Conservation (phyloP, 2,797 vertebrate genomes). For the Orestias chungarensis region DNA sequence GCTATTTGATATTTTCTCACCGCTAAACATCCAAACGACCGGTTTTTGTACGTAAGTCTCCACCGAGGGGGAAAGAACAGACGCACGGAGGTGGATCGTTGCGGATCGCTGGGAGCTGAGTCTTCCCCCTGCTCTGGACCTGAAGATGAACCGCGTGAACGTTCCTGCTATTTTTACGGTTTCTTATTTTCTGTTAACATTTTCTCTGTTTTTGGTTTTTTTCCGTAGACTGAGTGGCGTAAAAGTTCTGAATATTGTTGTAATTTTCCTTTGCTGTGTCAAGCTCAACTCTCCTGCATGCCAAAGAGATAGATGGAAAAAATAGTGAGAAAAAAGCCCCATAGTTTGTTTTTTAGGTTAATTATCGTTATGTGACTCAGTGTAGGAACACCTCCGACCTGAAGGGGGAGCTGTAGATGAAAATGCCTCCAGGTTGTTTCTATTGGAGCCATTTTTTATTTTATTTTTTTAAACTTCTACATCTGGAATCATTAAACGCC, state of each 20-base stretch:
- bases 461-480: no score
- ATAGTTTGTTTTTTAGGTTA: background rate
- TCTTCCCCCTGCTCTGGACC: no score
- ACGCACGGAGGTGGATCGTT: background rate
- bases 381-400: background rate
- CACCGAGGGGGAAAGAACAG: background rate
- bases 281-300: slow-evolving; percentile 61
- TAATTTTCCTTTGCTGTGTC: slow-evolving; percentile 49
- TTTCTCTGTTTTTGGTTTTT: slow-evolving; percentile 65
- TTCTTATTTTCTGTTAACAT: slow-evolving; percentile 65
- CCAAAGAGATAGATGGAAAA: slow-evolving; percentile 39
- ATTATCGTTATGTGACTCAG: slow-evolving; percentile 15
- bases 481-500: no score
- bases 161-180: slow-evolving; percentile 60
- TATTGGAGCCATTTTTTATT: no score
- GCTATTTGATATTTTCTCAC: slow-evolving; percentile 26
- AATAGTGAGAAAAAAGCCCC: slow-evolving; percentile 33
- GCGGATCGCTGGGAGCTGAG: no score
- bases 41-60: background rate
- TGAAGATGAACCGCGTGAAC: slow-evolving; percentile 21
- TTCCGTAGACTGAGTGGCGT: slow-evolving; percentile 48
- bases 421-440: background rate
- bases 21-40: slow-evolving; percentile 27
- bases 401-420: background rate
- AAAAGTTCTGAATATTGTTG: slow-evolving; percentile 36